Conservation (phyloP, 2,888 invertebrate genomes). For the Meteorus cinctellus region DNA sequence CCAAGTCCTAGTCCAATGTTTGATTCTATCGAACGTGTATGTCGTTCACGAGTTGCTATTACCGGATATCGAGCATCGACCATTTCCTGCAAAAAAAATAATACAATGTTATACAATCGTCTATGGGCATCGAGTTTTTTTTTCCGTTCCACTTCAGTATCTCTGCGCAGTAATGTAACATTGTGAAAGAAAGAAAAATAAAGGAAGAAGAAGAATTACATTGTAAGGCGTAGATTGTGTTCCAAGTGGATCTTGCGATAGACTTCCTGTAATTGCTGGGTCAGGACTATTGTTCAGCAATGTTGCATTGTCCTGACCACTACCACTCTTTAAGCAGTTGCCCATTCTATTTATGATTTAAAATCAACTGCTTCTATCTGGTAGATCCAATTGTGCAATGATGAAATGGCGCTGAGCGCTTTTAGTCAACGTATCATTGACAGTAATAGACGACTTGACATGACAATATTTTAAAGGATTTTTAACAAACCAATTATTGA, state of each 20-base stretch:
- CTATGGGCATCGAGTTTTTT: not conserved
- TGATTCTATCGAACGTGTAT: constrained; percentile 78
- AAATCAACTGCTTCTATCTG: not conserved
- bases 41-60: constrained; percentile 57
- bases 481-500: constrained; percentile 1
- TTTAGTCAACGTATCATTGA: constrained; percentile 21
- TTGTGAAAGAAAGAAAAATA: not conserved
- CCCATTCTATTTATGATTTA: constrained; percentile 75
- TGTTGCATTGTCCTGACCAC: constrained; percentile 69
- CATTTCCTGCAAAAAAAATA: constrained; percentile 72
- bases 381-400: not conserved
- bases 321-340: constrained; percentile 80
- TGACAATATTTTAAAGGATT: constrained; percentile 7
- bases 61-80: constrained; percentile 80
- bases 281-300: constrained; percentile 67
- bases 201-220: constrained; percentile 63
- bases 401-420: not conserved
- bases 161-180: not conserved
- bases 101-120: not conserved
- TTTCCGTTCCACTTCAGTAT: not conserved
- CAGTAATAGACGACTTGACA: constrained; percentile 13
- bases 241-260: constrained; percentile 76
- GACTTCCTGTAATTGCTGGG: constrained; percentile 62
- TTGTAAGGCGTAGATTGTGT: constrained; percentile 76
- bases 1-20: constrained; percentile 72